Evolutionary conservation across 2,113 vertebrate genomes (phyloP).

Genomic region (Kryptolebias marmoratus): DNA sequence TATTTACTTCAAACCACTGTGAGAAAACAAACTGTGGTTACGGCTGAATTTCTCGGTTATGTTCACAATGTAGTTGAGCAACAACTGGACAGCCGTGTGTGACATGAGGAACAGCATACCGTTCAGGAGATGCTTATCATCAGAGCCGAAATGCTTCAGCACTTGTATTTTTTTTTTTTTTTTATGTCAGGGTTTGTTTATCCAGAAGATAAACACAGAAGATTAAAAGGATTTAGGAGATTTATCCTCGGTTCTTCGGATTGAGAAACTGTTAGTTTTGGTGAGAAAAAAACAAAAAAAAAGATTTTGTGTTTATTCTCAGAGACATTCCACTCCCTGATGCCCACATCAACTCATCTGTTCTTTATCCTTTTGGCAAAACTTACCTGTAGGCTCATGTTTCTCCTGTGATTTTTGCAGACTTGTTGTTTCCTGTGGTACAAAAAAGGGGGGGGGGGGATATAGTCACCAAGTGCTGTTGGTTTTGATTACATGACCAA

Average conservation of each 20-base stretch:
- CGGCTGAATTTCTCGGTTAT: background rate
- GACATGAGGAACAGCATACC: background rate
- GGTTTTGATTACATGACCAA: conserved; percentile 42
- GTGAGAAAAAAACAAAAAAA: too few species aligned
- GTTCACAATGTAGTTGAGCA: conserved; percentile 13
- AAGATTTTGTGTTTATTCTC: conserved; percentile 25
- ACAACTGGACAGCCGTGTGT: background rate
- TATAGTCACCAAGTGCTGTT: conserved; percentile 13
- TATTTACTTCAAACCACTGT: too few species aligned
- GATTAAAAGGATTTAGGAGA: conserved; percentile 6
- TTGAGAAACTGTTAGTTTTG: too few species aligned
- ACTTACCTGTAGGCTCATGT: conserved; percentile 7
- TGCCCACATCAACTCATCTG: conserved; percentile 7
- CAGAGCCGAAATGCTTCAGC: conserved; percentile 12
- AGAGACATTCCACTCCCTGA: conserved; percentile 48
- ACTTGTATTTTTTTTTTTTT: background rate
- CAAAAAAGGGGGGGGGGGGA: background rate
- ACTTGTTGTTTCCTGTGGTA: conserved; percentile 21
- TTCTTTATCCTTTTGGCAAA: background rate
- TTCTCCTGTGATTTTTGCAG: conserved; percentile 8
- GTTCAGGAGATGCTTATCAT: conserved; percentile 33
- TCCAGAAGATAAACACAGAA: background rate
- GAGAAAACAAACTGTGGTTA: too few species aligned
- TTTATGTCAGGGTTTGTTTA: background rate
- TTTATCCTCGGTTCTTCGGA: too few species aligned